Percentiles rank a stretch among this genome's conserved stretches.
Evolutionary conservation across 37 sponge, comb jelly and placozoan species (phyloP).

Genomic region (Spongilla lacustris): DNA sequence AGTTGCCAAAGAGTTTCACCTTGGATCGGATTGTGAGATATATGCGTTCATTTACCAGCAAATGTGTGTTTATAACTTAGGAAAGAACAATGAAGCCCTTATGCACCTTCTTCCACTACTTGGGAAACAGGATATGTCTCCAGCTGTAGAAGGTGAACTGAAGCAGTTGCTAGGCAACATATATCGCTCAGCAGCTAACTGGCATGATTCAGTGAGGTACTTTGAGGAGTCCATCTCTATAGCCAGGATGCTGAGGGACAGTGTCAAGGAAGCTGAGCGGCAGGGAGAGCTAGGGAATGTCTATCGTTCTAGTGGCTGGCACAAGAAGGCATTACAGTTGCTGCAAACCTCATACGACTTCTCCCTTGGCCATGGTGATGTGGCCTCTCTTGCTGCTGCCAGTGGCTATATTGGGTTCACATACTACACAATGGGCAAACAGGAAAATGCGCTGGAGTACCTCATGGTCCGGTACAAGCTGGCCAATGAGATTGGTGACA

Average conservation of each 20-base stretch:
- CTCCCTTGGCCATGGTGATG: constrained; percentile 30
- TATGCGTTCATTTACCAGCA: constrained; percentile 53
- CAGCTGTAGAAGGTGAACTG: constrained; percentile 16
- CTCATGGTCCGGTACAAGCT: constrained; percentile 26
- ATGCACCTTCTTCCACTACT: constrained; percentile 13
- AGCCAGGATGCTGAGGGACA: constrained; percentile 24
- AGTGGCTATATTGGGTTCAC: constrained; percentile 70
- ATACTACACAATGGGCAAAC: constrained; percentile 25
- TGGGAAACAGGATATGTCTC: not conserved
- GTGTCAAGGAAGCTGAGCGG: constrained; percentile 10
- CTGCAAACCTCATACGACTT: constrained; percentile 16
- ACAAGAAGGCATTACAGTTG: constrained; percentile 27
- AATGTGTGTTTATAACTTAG: constrained; percentile 22
- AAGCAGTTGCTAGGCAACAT: constrained; percentile 52
- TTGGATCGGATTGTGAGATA: not conserved
- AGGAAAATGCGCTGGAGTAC: constrained; percentile 38
- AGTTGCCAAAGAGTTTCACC: not conserved
- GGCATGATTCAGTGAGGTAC: constrained; percentile 26
- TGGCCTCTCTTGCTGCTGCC: constrained; percentile 18
- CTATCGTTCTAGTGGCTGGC: constrained; percentile 46
- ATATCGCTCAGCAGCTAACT: constrained; percentile 55
- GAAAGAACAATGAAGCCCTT: constrained; percentile 37
- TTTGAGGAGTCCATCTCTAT: constrained; percentile 31
- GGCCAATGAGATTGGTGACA: constrained; percentile 16
- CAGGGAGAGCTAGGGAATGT: constrained; percentile 50